Conservation (phyloP, 2,113 vertebrate genomes). For the Leucopsar rothschildi region DNA sequence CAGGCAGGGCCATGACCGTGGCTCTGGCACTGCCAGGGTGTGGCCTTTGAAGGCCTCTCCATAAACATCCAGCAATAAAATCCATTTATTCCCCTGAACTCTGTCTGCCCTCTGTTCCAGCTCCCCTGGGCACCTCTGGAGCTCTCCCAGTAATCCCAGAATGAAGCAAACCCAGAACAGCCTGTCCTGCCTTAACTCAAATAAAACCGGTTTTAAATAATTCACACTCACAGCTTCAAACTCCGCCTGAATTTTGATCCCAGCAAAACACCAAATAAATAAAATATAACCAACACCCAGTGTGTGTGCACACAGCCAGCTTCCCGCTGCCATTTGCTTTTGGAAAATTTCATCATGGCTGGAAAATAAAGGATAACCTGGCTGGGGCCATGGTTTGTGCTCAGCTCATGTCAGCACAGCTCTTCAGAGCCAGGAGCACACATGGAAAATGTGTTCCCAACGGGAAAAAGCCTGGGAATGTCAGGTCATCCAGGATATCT, state of each 20-base stretch:
- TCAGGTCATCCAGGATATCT: neutral
- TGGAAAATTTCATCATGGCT: neutral
- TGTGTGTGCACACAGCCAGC: neutral
- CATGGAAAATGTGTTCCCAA: fast-evolving
- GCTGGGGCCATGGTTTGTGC: too few species aligned
- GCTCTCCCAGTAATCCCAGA: neutral
- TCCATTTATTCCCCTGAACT: too few species aligned
- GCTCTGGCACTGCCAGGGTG: too few species aligned
- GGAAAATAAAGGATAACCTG: neutral
- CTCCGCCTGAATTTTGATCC: neutral
- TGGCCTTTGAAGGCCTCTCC: too few species aligned
- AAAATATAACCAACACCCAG: neutral
- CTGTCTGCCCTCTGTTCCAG: too few species aligned
- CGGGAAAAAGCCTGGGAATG: neutral
- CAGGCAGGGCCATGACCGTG: too few species aligned
- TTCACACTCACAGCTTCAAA: neutral
- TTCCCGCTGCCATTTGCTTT: neutral
- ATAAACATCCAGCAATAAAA: too few species aligned
- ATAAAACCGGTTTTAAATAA: neutral
- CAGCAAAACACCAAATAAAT: neutral
- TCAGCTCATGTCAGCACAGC: too few species aligned
- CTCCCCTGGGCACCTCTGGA: too few species aligned
- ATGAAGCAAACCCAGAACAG: neutral
- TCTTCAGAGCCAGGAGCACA: fast-evolving
- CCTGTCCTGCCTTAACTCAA: neutral